Base-by-base conservation (phyloP, 2,888 invertebrate species). In the Drosophila kuntzei region DNA sequence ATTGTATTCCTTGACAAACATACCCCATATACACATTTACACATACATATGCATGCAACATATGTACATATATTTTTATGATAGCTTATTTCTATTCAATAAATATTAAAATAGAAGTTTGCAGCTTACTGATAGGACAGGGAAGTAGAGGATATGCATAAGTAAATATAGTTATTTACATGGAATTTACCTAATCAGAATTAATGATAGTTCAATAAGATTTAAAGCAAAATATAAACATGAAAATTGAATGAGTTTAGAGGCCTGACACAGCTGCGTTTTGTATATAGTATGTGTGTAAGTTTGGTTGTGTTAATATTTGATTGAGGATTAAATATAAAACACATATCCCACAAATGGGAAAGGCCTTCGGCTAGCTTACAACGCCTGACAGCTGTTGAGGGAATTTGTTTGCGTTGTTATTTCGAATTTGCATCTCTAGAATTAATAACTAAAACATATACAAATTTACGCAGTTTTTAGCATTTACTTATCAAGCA, bases 311-410 rank as follows among this genome's bases (percentile, higher is more conserved):
- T 62, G 53, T 81, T 58, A 77, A 81, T 84, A 80, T 66, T 78
- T 68, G 78, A 87, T 67, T 57, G 46, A 25, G 75, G 71, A 75
- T 84, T 77, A 65, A 59, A 80, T 75, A 67, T 71, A 51, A 69
- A 83, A 66, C 43, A 39, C 55, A 55, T 16, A 76, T 18, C 11
- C 36, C 34, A 49, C 63, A 46, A 22, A 14, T 29, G 49, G 34
- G 8, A 43, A 16, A 49, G 34, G 49, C 41, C 63, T 46, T 39
- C 11, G 39, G 55, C 22, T 16, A 20, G 22, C 32, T 37, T 14
- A 39, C 6, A 51, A 11, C 29, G 11, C 25, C 12, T 25, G 22
- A 32, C 34, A 25, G 27, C 27, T 29, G 25, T 27, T 46, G 12
- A 25, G 25, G 29, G 46, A 32, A 27, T 49, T 47, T 54, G 43